phyloP scores from a whole-genome alignment of 2,113 vertebrate species.

The Hemibagrus wyckioides region DNA sequence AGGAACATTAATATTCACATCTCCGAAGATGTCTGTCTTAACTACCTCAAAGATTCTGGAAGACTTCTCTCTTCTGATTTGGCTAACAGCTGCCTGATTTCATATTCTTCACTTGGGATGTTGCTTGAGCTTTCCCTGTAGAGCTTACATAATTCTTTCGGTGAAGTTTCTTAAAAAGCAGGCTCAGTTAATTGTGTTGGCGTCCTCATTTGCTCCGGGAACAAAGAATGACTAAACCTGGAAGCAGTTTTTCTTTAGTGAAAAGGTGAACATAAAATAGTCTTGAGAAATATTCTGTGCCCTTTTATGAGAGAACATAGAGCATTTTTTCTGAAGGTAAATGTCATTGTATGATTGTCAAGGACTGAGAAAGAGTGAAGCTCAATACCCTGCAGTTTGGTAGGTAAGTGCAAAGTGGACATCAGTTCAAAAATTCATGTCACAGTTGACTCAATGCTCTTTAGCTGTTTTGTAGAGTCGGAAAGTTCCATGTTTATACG shows the following conservation, averaged over 20 bases:
- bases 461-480: background rate
- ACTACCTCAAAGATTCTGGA: background rate
- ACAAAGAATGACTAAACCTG: background rate
- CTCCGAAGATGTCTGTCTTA: background rate
- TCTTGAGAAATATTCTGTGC: background rate
- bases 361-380: background rate
- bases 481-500: background rate
- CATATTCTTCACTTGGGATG: background rate
- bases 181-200: background rate
- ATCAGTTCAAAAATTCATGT: background rate
- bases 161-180: background rate
- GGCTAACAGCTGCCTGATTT: background rate
- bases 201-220: background rate
- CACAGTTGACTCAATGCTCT: background rate
- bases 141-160: background rate
- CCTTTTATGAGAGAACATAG: background rate
- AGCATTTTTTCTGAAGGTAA: background rate
- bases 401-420: background rate
- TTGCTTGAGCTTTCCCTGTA: background rate
- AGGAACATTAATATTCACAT: background rate
- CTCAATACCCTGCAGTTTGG: background rate
- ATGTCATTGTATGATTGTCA: slow-evolving; percentile 35
- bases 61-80: background rate
- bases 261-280: background rate
- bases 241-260: background rate